These are phyloP conservation scores for Drosophila rufa DNA, from an alignment of 1,140 invertebrate species.

Conservation along the genomic window DNA sequence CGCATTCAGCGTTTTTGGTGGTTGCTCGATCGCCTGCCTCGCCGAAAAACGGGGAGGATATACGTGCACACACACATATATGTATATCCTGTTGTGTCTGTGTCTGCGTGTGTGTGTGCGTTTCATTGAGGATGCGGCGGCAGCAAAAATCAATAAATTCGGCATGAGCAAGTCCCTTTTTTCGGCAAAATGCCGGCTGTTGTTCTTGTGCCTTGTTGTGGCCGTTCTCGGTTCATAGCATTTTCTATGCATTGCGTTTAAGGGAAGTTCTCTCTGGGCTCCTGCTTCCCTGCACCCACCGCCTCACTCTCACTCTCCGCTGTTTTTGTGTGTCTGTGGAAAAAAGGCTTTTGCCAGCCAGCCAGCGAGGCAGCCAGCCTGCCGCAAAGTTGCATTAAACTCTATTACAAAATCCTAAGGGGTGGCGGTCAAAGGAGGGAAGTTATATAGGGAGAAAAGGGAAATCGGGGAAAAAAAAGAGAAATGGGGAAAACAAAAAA, in stretches of 20 bases:
- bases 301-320: slow-evolving; percentile 7
- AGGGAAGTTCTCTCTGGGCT: slow-evolving; percentile 29
- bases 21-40: slow-evolving; percentile 50
- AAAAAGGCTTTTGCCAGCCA: slow-evolving; percentile 54
- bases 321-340: slow-evolving; percentile 38
- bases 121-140: slow-evolving; percentile 45
- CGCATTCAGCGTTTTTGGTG: slow-evolving; percentile 49
- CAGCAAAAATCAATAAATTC: slow-evolving; percentile 56
- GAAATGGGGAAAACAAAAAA: not conserved
- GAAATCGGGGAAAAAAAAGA: slow-evolving; percentile 3
- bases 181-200: slow-evolving; percentile 52
- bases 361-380: slow-evolving; percentile 13
- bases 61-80: slow-evolving; percentile 12
- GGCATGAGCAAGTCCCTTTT: slow-evolving; percentile 41
- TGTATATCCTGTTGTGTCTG: slow-evolving; percentile 6
- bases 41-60: slow-evolving; percentile 50
- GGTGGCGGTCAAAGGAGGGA: slow-evolving; percentile 35
- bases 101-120: slow-evolving; percentile 14
- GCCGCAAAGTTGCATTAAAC: slow-evolving; percentile 76
- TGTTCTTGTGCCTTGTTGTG: slow-evolving; percentile 47
- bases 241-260: slow-evolving; percentile 49
- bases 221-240: slow-evolving; percentile 10
- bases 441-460: slow-evolving; percentile 15
- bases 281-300: no score
- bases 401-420: slow-evolving; percentile 65